Evolutionary conservation across 2,113 vertebrate genomes (phyloP).

Genomic region (Entomyzon cyanotis): DNA sequence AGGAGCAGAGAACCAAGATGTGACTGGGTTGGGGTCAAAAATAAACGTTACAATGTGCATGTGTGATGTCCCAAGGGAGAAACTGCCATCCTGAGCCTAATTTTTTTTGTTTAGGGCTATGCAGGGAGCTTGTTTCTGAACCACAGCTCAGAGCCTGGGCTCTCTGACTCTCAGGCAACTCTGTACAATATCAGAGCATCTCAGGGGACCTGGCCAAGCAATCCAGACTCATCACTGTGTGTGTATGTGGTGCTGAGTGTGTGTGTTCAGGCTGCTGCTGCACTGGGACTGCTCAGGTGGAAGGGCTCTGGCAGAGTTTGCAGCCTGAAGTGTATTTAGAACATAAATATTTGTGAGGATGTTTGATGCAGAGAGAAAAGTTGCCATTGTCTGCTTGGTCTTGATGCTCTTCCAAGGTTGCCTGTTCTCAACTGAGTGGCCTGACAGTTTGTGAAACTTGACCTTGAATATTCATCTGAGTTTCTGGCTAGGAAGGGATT

Average conservation of each 20-base stretch:
- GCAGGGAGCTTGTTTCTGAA: not conserved
- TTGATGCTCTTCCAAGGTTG: not conserved
- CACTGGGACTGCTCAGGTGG: not conserved
- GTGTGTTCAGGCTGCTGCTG: not conserved
- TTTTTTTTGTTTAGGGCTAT: not conserved
- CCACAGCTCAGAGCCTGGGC: not conserved
- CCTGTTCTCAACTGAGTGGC: fast-evolving
- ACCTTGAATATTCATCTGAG: not conserved
- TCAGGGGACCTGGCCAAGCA: not conserved
- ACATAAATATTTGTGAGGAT: not conserved
- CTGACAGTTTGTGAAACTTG: not conserved
- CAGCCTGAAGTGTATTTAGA: not conserved
- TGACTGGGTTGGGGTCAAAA: not conserved
- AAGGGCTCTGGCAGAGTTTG: not conserved
- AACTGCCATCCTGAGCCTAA: not conserved
- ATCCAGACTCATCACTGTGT: fast-evolving
- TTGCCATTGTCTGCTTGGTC: not conserved
- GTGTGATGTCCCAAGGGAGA: not conserved
- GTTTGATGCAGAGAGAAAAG: not conserved
- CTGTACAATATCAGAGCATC: not conserved
- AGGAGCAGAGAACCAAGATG: not conserved
- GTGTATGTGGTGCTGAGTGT: not conserved
- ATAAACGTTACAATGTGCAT: not conserved
- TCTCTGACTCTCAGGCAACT: not conserved
- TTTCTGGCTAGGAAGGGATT: not conserved